Percentiles rank a stretch among this genome's conserved stretches.
These are phyloP conservation scores for Antheraea yamamai DNA, from an alignment of 2,888 invertebrate species.

Conservation along the genomic window DNA sequence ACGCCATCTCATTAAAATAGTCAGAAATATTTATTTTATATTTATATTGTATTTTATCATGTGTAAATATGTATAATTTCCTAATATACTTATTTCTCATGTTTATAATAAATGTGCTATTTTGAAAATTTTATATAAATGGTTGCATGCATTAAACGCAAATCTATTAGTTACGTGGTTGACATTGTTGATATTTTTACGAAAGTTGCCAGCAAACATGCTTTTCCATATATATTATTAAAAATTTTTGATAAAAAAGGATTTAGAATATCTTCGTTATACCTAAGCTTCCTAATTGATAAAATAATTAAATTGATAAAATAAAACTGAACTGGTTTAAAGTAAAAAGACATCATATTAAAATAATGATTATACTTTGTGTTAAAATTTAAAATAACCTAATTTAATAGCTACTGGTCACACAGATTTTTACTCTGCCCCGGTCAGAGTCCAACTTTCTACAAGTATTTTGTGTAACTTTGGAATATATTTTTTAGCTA, in stretches of 20 bases:
- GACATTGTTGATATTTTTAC: not conserved
- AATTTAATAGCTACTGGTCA: not conserved
- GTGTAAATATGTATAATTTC: not conserved
- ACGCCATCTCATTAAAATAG: not conserved
- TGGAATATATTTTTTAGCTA: constrained; percentile 36
- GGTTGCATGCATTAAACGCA: not conserved
- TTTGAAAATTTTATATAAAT: not conserved
- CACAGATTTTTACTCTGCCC: constrained; percentile 32
- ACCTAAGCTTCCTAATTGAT: not conserved
- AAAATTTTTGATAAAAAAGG: not conserved
- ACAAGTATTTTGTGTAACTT: constrained; percentile 49
- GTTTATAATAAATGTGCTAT: not conserved
- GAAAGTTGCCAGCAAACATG: not conserved
- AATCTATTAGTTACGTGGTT: not conserved
- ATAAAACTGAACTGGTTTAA: not conserved
- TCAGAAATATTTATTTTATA: not conserved
- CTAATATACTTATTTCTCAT: not conserved
- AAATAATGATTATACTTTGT: not conserved
- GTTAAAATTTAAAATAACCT: not conserved
- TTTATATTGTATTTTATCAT: not conserved
- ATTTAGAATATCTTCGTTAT: not conserved
- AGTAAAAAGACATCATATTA: not conserved
- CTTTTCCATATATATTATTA: not conserved
- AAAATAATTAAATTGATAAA: not conserved
- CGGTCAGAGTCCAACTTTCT: constrained; percentile 79